Percentiles rank a stretch among this genome's conserved stretches.
phyloP scores from a whole-genome alignment of 2,888 invertebrate species.

The Drosophila tanythrix region DNA sequence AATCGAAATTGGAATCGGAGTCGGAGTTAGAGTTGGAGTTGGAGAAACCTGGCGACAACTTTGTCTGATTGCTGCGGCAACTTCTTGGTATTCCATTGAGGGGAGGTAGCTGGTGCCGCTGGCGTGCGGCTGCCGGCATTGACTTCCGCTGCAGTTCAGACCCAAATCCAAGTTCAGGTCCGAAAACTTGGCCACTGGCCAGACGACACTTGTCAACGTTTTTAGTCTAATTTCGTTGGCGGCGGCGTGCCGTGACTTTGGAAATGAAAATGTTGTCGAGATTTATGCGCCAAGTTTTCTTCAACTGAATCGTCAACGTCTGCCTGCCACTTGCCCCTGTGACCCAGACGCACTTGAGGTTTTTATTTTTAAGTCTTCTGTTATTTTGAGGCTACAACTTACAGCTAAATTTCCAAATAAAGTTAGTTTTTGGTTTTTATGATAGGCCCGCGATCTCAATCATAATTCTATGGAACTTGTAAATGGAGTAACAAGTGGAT shows the following conservation, averaged over 20 bases:
- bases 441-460: slow-evolving; percentile 77
- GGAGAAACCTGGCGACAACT: slow-evolving; percentile 64
- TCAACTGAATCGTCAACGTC: slow-evolving; percentile 41
- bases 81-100: slow-evolving; percentile 66
- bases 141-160: slow-evolving; percentile 68
- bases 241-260: slow-evolving; percentile 33
- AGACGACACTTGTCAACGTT: slow-evolving; percentile 65
- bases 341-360: slow-evolving; percentile 46
- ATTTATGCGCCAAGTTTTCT: slow-evolving; percentile 67
- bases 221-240: slow-evolving; percentile 65
- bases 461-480: slow-evolving; percentile 79
- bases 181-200: slow-evolving; percentile 48
- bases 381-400: slow-evolving; percentile 51
- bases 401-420: slow-evolving; percentile 72
- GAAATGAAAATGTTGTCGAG: slow-evolving; percentile 65
- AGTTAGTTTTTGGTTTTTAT: slow-evolving; percentile 65
- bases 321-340: slow-evolving; percentile 70
- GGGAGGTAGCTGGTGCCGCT: slow-evolving; percentile 19
- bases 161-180: slow-evolving; percentile 29
- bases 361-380: neutral
- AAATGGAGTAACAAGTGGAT: slow-evolving; percentile 81
- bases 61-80: slow-evolving; percentile 61
- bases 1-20: slow-evolving; percentile 41
- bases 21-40: slow-evolving; percentile 14
- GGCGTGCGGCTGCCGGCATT: slow-evolving; percentile 57